These are phyloP conservation scores for Cryptotis parvus DNA, from an alignment of 2,113 vertebrate genomes.

Conservation along the genomic window DNA sequence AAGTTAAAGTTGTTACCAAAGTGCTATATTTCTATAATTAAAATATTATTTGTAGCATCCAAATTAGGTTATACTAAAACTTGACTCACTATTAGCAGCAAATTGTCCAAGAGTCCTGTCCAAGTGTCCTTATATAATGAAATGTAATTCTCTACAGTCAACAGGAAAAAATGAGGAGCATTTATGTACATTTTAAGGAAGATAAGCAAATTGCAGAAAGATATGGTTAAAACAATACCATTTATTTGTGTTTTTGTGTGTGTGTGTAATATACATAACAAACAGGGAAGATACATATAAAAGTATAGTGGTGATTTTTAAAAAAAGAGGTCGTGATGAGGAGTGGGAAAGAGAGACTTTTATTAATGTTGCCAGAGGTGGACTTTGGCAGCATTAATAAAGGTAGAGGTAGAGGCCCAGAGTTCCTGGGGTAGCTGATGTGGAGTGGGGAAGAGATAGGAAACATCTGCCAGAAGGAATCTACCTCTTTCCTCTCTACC, in stretches of 20 bases:
- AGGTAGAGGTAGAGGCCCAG: too few species aligned
- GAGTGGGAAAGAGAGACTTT: neutral
- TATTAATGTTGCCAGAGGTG: too few species aligned
- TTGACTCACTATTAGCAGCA: neutral
- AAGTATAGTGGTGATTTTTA: neutral
- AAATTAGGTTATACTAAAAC: neutral
- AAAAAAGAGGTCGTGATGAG: neutral
- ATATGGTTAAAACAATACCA: neutral
- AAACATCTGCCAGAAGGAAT: too few species aligned
- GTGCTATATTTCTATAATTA: neutral
- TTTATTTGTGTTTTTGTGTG: slow-evolving; percentile 12
- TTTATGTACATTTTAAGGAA: slow-evolving; percentile 44
- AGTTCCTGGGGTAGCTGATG: too few species aligned
- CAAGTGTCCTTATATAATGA: slow-evolving; percentile 15
- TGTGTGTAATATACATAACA: neutral
- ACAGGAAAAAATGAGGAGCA: neutral
- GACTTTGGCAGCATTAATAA: too few species aligned
- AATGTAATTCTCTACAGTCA: neutral
- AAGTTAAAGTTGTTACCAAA: slow-evolving; percentile 30
- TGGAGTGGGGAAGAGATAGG: too few species aligned
- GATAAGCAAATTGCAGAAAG: neutral
- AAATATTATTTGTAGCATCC: slow-evolving; percentile 29
- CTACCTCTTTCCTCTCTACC: too few species aligned
- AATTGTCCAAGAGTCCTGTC: neutral
- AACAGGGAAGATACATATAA: neutral